These are phyloP conservation scores for Colletes latitarsis DNA, from an alignment of 1,140 invertebrate species.

Conservation along the genomic window DNA sequence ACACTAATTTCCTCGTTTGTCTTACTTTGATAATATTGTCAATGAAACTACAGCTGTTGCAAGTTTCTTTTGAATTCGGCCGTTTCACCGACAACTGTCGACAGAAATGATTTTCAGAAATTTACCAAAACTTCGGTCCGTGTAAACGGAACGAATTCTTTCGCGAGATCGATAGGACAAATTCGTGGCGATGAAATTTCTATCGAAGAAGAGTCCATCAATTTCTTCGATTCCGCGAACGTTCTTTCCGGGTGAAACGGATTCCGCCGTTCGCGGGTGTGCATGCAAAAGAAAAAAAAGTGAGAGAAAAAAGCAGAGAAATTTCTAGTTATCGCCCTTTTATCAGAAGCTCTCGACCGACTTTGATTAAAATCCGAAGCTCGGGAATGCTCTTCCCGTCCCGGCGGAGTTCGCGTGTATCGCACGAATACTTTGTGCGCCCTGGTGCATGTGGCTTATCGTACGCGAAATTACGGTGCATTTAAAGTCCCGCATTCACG, in stretches of 20 bases:
- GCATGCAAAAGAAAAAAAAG: background rate
- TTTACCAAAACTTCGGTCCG: background rate
- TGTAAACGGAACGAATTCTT: background rate
- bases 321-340: background rate
- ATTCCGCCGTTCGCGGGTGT: background rate
- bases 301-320: background rate
- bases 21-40: too few relatives aligned
- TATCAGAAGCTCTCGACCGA: constrained; percentile 4
- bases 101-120: too few relatives aligned
- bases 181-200: background rate
- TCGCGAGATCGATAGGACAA: background rate
- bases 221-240: constrained; percentile 9
- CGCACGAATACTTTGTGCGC: constrained; percentile 35
- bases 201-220: background rate
- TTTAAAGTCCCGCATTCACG: constrained; percentile 47
- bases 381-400: background rate
- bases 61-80: too few relatives aligned
- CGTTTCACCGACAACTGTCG: too few relatives aligned
- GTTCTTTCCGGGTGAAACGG: background rate
- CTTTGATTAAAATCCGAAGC: constrained; percentile 36
- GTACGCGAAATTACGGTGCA: constrained; percentile 46
- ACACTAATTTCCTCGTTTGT: too few relatives aligned
- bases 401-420: constrained; percentile 1
- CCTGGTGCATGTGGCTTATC: constrained; percentile 34
- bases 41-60: too few relatives aligned